Percentiles rank a stretch among this genome's conserved stretches.
These are phyloP conservation scores for Labeo catla DNA, from an alignment of 2,113 vertebrate genomes.

Conservation along the genomic window DNA sequence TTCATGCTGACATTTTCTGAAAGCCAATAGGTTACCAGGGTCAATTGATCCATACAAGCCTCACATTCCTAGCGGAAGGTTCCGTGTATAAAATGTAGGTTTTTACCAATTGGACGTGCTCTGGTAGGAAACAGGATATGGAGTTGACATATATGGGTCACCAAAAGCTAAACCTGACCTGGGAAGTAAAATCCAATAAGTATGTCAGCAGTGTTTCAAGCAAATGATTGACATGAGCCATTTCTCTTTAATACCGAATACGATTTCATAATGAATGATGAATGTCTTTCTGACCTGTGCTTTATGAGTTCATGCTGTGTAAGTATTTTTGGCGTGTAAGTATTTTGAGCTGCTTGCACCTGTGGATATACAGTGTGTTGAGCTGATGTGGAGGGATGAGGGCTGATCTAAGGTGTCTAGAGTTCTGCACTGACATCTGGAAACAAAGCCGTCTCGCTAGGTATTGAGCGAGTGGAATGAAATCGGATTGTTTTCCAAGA, in stretches of 20 bases:
- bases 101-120: constrained; percentile 30
- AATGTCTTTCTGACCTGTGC: not conserved
- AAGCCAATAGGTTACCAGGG: constrained; percentile 36
- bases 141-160: constrained; percentile 7
- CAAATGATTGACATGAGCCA: not conserved
- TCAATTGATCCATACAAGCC: constrained; percentile 24
- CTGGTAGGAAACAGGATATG: not conserved
- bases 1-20: constrained; percentile 37
- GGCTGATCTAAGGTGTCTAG: not conserved
- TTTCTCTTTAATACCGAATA: constrained; percentile 7
- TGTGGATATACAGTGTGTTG: not conserved
- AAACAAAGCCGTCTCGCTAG: not conserved
- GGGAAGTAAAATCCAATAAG: constrained; percentile 23
- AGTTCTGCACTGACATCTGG: not conserved
- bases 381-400: not conserved
- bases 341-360: not conserved
- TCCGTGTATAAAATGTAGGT: not conserved
- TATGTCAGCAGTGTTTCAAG: not conserved
- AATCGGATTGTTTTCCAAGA: not conserved
- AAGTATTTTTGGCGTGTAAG: not conserved
- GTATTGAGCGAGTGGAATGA: not conserved
- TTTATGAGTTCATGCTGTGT: not conserved
- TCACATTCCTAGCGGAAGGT: not conserved
- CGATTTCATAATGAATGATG: constrained; percentile 12
- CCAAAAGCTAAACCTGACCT: not conserved